These are phyloP conservation scores for Tortrix viridana DNA, from an alignment of 2,888 invertebrate species.

Conservation along the genomic window DNA sequence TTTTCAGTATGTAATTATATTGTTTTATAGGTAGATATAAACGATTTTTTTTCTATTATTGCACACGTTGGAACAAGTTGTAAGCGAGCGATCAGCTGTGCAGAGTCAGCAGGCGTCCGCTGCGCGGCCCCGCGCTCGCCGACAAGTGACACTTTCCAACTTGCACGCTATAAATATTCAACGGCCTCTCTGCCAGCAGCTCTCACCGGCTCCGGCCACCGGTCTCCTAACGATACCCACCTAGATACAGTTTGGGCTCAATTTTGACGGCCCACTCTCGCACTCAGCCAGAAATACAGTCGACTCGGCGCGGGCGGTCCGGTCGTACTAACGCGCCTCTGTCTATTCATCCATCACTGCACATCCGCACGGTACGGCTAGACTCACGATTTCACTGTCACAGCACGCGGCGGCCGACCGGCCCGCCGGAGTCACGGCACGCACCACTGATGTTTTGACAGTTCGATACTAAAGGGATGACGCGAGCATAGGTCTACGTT, in stretches of 20 bases:
- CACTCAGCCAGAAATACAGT: constrained; percentile 69
- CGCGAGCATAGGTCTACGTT: constrained; percentile 30
- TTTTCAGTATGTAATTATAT: not conserved
- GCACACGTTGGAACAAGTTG: not conserved
- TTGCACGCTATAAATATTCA: constrained; percentile 77
- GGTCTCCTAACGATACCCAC: constrained; percentile 64
- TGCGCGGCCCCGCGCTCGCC: constrained; percentile 46
- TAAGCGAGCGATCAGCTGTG: constrained; percentile 70
- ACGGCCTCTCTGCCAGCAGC: constrained; percentile 59
- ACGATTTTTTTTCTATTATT: not conserved
- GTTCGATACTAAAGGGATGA: constrained; percentile 39
- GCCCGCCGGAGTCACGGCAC: constrained; percentile 70
- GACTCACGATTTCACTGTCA: constrained; percentile 82
- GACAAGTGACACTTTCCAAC: constrained; percentile 72
- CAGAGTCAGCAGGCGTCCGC: constrained; percentile 45
- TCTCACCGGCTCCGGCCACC: constrained; percentile 53
- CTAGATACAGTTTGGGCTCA: constrained; percentile 83
- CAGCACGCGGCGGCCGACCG: constrained; percentile 72
- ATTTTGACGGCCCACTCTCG: constrained; percentile 79
- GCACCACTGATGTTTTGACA: constrained; percentile 61
- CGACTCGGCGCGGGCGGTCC: constrained; percentile 61
- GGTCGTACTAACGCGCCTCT: constrained; percentile 67
- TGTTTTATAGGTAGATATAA: not conserved
- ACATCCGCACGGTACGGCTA: constrained; percentile 79
- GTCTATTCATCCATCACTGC: constrained; percentile 83